A percentile compares a stretch with the other conserved stretches of the same genome.
Evolutionary conservation across 23 tunicate species (phyloP).

Genomic region (Diplosoma virens): DNA sequence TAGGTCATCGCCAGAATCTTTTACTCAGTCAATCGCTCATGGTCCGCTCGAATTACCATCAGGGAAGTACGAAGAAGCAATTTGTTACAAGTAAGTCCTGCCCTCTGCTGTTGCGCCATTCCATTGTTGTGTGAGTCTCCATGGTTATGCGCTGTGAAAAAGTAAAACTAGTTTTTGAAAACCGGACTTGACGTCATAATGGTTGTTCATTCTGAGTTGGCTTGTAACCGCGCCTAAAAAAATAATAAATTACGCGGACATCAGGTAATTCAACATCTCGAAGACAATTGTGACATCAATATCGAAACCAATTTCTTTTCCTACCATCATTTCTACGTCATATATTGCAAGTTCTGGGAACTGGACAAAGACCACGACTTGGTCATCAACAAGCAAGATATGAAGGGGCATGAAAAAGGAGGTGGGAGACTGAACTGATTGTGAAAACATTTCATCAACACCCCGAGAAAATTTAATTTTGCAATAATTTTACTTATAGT

Average conservation of each 20-base stretch:
- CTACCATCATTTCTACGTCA: slow-evolving; percentile 93
- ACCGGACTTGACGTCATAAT: too few relatives aligned
- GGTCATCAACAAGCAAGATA: slow-evolving; percentile 62
- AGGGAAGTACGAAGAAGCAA: slow-evolving; percentile 45
- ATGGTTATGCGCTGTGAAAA: too few relatives aligned
- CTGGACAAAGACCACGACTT: slow-evolving; percentile 95
- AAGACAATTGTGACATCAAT: slow-evolving; percentile 83
- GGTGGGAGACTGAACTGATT: too few relatives aligned
- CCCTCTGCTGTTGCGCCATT: neutral
- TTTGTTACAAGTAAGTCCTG: slow-evolving; percentile 14
- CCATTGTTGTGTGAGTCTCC: too few relatives aligned
- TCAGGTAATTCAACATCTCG: slow-evolving; percentile 53
- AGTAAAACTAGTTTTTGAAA: too few relatives aligned
- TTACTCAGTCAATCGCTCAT: slow-evolving; percentile 47
- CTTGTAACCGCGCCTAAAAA: neutral
- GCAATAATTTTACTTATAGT: slow-evolving; percentile 27
- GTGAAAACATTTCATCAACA: too few relatives aligned
- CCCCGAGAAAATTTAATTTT: neutral
- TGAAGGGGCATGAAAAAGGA: slow-evolving; percentile 57
- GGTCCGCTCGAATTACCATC: slow-evolving; percentile 50
- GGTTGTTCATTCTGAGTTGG: too few relatives aligned
- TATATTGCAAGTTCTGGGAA: slow-evolving; percentile 97
- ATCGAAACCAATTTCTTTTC: slow-evolving; percentile 66
- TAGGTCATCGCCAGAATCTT: slow-evolving; percentile 47
- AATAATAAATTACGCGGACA: neutral